Evolutionary conservation across 2,888 invertebrate genomes (phyloP), one percentile per base, ranked within the genome.

Genomic region (Suillia variegata): DNA sequence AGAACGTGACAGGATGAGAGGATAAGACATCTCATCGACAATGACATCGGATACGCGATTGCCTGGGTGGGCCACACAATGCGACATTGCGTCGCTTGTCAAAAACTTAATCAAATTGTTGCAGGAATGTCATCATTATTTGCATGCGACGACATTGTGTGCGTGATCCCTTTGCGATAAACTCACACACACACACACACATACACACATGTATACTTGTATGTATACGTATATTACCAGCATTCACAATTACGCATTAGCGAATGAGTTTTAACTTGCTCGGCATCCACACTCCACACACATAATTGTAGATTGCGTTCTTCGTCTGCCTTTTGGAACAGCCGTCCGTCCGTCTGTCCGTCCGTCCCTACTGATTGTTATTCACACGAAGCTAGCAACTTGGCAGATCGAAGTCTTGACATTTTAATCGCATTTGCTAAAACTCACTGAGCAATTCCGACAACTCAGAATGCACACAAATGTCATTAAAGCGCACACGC

Each of bases 371-470:
- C n/a, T n/a, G n/a, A n/a, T n/a, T n/a, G 38, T n/a, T 8, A 72
- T 71, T 70, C 70, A 70, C 74, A 67, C 70, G 67, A 63, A 60
- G 67, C 67, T 67, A 48, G 48, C 33, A 57, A 56, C 38, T 38
- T 10, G n/a, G 62, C 61, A 62, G 64, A 66, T 69, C 67, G 74
- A 76, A 74, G 77, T 71, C 75, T 69, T 70, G 79, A 79, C 78
- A 79, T 78, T 78, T 79, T 78, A 78, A 78, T 78, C 78, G 78
- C 78, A 79, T 78, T 78, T 78, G 76, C 79, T 76, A 68, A 79
- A 75, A 78, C 74, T 74, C 78, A 78, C 65, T 79, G 78, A 79
- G 70, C 79, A 78, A 76, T 78, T 77, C 78, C 66, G 65, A 69
- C 68, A 64, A 64, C 24, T 24, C 13, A n/a, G 49, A n/a, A 26